Base-by-base conservation (phyloP, 2,888 invertebrate species). In the Teleogryllus oceanicus region DNA sequence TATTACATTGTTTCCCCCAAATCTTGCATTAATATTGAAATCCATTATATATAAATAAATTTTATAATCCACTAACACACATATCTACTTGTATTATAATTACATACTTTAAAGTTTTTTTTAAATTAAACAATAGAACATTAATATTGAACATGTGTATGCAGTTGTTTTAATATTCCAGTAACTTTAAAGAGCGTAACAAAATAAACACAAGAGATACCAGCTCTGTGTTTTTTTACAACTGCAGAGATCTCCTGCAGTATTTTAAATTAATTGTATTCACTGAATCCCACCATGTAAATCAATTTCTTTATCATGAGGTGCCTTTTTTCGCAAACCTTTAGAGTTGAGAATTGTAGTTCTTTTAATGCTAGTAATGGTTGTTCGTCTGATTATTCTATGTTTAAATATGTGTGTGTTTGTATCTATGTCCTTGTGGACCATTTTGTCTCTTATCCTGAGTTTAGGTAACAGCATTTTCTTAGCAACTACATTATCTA, bases 381-480 rank as follows among this genome's bases (percentile, higher is more conserved):
- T 80, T 11, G 80, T 80, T 77, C 79, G 49, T 62, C 77, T 80
- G 21, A 80, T 37, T 77, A 80, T 79, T 50, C 77, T 79, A 51
- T 80, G 80, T 50, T 80, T 80, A 50, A 80, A 80, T 74, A 80
- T 79, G 20, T 80, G 78, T 50, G 79, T 79, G 49, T 78, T 77
- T 50, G 77, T 79, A 50, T 77, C 79, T 11, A 49, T 24, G 49
- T 80, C 80, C 18, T 77, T 77, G 77, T 76, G 77, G 49, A 77
- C 12, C 21, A 62, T 21, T 50, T 79, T 77, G 16, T 80, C 80
- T 80, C 78, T 37, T 50, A 80, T 20, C 37, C 78, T 80, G 50
- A 80, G 75, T 78, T 80, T 80, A n/a, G 80, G 80, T 50, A 78
- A 80, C 74, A 75, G 18, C 75, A 80, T 37, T 79, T 79, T 80